These are phyloP conservation scores for Apis florea DNA, from an alignment of 1,140 invertebrate genomes.

Conservation along the genomic window DNA sequence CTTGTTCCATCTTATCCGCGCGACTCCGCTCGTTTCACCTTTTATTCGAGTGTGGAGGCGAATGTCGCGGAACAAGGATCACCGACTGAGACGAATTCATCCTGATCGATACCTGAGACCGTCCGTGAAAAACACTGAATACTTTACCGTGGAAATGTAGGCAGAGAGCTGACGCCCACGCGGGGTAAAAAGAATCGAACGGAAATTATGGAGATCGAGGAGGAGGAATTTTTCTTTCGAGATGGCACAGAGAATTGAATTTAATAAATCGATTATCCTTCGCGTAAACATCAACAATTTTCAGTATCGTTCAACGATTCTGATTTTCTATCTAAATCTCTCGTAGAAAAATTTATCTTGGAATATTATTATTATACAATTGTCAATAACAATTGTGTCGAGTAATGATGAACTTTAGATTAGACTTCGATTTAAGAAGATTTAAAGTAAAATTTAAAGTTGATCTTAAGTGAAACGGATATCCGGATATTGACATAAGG, in stretches of 20 bases:
- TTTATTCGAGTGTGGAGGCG: slow-evolving; percentile 24
- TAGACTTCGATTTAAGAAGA: no score
- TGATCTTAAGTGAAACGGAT: no score
- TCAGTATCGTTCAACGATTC: no score
- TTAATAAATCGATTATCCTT: background rate
- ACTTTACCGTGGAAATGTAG: background rate
- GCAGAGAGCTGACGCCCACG: background rate
- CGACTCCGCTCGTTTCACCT: slow-evolving; percentile 30
- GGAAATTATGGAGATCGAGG: background rate
- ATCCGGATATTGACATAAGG: no score
- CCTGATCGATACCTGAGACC: slow-evolving; percentile 8
- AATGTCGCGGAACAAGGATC: slow-evolving; percentile 14
- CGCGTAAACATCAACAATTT: no score
- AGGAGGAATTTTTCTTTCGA: background rate
- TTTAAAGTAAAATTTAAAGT: no score
- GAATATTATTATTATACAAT: no score
- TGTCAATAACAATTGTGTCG: no score
- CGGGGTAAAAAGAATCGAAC: background rate
- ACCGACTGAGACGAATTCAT: slow-evolving; percentile 18
- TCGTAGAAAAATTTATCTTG: no score
- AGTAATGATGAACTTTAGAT: no score
- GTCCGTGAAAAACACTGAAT: slow-evolving; percentile 5
- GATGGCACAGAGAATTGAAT: background rate
- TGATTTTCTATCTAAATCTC: no score
- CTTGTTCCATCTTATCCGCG: background rate